Evolutionary conservation across 2,797 vertebrate species (phyloP).

Genomic region (Hapalemur alaotrensis): DNA sequence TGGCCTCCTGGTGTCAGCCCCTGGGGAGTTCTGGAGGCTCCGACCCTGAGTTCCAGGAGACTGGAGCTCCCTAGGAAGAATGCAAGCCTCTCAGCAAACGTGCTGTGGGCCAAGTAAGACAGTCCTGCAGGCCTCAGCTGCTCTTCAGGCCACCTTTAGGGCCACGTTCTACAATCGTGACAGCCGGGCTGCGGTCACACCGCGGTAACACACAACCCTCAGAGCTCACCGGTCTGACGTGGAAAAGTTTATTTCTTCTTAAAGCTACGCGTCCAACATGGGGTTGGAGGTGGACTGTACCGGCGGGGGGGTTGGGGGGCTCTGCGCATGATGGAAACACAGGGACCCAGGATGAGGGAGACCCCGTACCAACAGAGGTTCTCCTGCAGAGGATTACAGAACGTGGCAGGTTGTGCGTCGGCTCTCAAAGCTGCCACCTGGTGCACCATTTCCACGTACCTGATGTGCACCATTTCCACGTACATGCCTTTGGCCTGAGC

Average conservation of each 20-base stretch:
- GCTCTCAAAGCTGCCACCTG: not conserved
- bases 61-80: rapidly evolving
- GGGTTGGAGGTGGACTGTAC: rapidly evolving
- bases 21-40: rapidly evolving
- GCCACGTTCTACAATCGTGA: not conserved
- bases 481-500: rapidly evolving
- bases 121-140: not conserved
- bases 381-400: not conserved
- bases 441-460: not conserved
- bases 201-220: not conserved
- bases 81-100: not conserved
- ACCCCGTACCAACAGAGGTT: not conserved
- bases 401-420: rapidly evolving
- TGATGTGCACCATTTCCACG: not conserved
- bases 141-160: not conserved
- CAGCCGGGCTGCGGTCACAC: rapidly evolving
- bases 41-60: too few species aligned
- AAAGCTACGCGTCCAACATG: rapidly evolving
- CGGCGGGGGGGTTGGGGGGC: rapidly evolving
- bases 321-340: not conserved
- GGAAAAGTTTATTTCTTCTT: not conserved
- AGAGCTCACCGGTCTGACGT: too few species aligned
- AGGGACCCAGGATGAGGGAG: too few species aligned
- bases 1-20: not conserved
- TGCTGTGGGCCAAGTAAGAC: not conserved